Base-by-base conservation (phyloP, 2,888 invertebrate genomes). In the Brassicogethes aeneus region DNA sequence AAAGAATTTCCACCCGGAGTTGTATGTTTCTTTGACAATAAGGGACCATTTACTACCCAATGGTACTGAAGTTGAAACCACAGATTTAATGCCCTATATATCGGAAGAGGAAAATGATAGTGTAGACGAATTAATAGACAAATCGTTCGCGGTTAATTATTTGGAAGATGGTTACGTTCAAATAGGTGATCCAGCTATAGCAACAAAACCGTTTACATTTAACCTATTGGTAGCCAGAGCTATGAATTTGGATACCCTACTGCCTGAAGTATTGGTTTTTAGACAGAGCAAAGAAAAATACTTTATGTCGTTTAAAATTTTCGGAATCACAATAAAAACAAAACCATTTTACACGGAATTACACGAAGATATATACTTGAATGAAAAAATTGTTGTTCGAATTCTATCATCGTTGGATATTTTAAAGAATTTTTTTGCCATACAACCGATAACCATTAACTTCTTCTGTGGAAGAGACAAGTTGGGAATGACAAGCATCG, bases 21-120 rank as follows among this genome's bases (percentile, higher is more conserved):
- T 82, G 3, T 66, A 74, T 41, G 61, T 82, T 41, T 73, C 76
- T 32, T 64, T 81, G 15, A 70, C 77, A 0, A 68, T 82, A 15
- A 73, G 79, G 50, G 79, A 79, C 45, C 73, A 77, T 39, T 31
- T 66, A 7, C 66, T 62, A 43, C 70, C 66, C 58, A 45, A 48
- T 16, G 43, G 45, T 3, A 36, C 38, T 14, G 36, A 36, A 15
- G 33, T 40, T 12, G 37, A 36, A 14, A 65, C 0, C 59, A 34
- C 29, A 17, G 43, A 39, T n/a, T 37, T 32, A 3, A 54, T 52
- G 50, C 55, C 56, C 3, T 49, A 50, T 7, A 59, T 57, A 29
- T 47, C 54, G 1, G 54, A 52, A 40, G 56, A 54, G 40, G 56
- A 53, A 3, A 39, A 30, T 10, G 46, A 43, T 13, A 12, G 36